Evolutionary conservation across 2,888 invertebrate genomes (phyloP).

Genomic region (Tortrix viridana): DNA sequence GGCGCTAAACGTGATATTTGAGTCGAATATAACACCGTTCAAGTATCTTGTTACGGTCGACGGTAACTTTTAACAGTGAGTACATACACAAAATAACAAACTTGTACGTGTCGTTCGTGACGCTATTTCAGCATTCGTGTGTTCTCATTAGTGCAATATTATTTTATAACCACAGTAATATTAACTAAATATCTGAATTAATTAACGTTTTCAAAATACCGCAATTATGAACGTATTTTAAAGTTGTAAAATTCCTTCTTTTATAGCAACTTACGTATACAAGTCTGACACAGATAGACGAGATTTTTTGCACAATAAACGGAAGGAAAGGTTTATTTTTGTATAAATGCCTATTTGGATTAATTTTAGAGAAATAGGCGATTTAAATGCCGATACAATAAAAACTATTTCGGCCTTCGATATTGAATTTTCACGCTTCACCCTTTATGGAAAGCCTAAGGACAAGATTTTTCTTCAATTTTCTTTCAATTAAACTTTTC

Average conservation of each 20-base stretch:
- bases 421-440: no score
- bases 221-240: conserved; percentile 4
- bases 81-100: conserved; percentile 11
- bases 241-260: not conserved
- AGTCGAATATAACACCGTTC: not conserved
- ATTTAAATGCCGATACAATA: no score
- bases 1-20: no score
- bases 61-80: conserved; percentile 8
- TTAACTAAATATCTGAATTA: conserved; percentile 16
- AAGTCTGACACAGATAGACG: no score
- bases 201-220: conserved; percentile 26
- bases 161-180: conserved; percentile 22
- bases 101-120: conserved; percentile 18
- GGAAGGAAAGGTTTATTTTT: no score
- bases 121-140: conserved; percentile 26
- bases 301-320: no score
- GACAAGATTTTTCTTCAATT: no score
- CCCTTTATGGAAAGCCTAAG: no score
- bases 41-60: conserved; percentile 13
- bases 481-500: not conserved
- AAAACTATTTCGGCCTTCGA: no score
- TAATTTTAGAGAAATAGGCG: no score
- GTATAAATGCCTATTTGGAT: no score
- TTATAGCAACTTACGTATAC: no score
- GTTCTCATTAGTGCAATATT: conserved; percentile 30